Conservation (phyloP, 2,797 vertebrate genomes). For the Pangasius sanitwongsei region DNA sequence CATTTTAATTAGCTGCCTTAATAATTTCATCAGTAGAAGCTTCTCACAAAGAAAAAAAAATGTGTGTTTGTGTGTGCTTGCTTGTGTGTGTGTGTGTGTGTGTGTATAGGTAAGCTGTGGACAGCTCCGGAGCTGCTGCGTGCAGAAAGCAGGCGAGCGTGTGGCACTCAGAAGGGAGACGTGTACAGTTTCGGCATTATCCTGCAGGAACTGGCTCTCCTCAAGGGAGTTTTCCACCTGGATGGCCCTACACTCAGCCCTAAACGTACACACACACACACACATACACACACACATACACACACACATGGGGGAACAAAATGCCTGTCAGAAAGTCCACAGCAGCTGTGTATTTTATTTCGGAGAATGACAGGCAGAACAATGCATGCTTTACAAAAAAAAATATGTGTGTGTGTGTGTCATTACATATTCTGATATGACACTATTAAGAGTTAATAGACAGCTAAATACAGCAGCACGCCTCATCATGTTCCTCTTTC, state of each 20-base stretch:
- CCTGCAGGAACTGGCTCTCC: conserved; percentile 88
- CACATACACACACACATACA: not conserved
- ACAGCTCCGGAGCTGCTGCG: conserved; percentile 86
- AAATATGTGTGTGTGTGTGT: not conserved
- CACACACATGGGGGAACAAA: not conserved
- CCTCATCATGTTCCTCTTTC: not conserved
- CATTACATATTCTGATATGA: not conserved
- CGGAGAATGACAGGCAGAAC: not conserved
- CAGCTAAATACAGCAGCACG: not conserved
- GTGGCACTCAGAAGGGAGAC: conserved; percentile 87
- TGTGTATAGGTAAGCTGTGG: conserved; percentile 74
- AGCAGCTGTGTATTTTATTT: not conserved
- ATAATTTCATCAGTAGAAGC: not conserved
- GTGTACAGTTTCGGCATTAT: conserved; percentile 90
- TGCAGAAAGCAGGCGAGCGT: conserved; percentile 62
- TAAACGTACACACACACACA: conserved; percentile 75
- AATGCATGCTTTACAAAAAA: conserved; percentile 3
- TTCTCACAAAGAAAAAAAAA: not conserved
- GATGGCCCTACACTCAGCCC: conserved; percentile 81
- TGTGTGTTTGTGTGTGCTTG: conserved; percentile 20
- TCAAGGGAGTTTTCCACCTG: conserved; percentile 83
- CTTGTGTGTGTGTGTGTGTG: not conserved
- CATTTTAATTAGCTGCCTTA: not conserved
- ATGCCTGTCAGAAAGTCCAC: not conserved
- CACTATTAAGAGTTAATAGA: not conserved